Base-by-base conservation (phyloP, 1,140 invertebrate genomes). In the Bombus fervidus region DNA sequence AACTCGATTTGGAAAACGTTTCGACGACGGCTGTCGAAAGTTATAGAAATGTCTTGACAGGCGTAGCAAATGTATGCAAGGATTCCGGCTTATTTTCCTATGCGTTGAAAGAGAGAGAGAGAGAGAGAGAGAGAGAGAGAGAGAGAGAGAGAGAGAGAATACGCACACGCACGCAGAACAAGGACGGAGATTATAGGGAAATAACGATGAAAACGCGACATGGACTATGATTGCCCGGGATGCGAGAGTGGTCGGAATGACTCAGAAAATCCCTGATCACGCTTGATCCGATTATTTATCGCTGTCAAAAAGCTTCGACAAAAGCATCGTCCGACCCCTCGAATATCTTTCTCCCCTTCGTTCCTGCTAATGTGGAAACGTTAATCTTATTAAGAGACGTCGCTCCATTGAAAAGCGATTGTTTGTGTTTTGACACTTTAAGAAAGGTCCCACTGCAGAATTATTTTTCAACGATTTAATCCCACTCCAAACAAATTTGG, bases 241-340 rank as follows among this genome's bases (percentile, higher is more conserved):
- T 39, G 69, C 68, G 74, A 71, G 74, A 81, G 83, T 57, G 71
- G 76, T 77, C 66, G 57, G 81, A 88, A 91, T 91, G 91, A 92
- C 87, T 93, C 91, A 92, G 87, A 89, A 89, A 92, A 90, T 93
- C 84, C 86, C 86, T 90, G 91, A 93, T 93, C 92, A 83, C 89
- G 84, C 78, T 91, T 93, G 86, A 94, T 94, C 93, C 92, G 93
- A 93, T 94, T 94, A 94, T 93, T 93, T 92, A 93, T 93, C 90
- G 91, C 92, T 92, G 92, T 92, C 92, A 91, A 93, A 93, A 94
- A 93, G 89, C 89, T 88, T 81, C 84, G 79, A 75, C 71, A 86
- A 84, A 82, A 73, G 62, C 62, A 12, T 47, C 77, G 37, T 22
- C 22, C 53, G 53, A 74, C 86, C 81, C 81, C 39, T 64, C 83